phyloP scores from a whole-genome alignment of 2,797 vertebrate genomes.

The Danio choprae region DNA sequence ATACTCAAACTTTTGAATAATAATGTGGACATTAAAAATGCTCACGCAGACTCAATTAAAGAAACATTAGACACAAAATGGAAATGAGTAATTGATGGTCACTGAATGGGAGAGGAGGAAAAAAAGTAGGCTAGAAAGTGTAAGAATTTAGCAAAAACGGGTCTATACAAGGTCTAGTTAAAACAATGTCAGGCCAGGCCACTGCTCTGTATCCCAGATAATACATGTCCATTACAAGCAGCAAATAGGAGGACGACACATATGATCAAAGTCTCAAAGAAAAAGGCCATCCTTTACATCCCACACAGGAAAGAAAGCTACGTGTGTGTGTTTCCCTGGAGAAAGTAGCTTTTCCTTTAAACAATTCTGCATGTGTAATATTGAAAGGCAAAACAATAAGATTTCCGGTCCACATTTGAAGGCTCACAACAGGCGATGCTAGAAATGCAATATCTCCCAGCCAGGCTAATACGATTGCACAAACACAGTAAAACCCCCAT shows the following conservation, averaged over 20 bases:
- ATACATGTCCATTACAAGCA: constrained; percentile 37
- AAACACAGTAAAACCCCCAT: constrained; percentile 51
- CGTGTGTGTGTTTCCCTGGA: not conserved
- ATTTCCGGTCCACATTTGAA: constrained; percentile 50
- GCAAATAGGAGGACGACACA: constrained; percentile 28
- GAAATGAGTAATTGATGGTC: not conserved
- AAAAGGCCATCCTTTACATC: constrained; percentile 17
- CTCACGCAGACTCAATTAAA: not conserved
- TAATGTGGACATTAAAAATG: not conserved
- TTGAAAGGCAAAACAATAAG: constrained; percentile 47
- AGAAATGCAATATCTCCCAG: constrained; percentile 55
- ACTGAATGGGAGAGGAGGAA: not conserved
- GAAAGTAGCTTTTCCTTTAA: constrained; percentile 39
- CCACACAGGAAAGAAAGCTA: not conserved
- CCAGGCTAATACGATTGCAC: constrained; percentile 53
- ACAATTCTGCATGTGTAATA: constrained; percentile 46
- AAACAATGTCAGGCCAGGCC: constrained; percentile 1
- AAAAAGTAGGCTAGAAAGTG: not conserved
- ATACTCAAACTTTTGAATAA: not conserved
- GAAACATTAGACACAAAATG: not conserved
- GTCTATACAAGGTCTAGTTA: constrained; percentile 12
- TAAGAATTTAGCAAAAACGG: not conserved
- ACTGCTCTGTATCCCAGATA: constrained; percentile 13
- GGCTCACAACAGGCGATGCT: constrained; percentile 35
- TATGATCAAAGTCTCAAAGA: constrained; percentile 28